phyloP scores from a whole-genome alignment of 2,113 vertebrate species.

The Mormoops blainvillei region DNA sequence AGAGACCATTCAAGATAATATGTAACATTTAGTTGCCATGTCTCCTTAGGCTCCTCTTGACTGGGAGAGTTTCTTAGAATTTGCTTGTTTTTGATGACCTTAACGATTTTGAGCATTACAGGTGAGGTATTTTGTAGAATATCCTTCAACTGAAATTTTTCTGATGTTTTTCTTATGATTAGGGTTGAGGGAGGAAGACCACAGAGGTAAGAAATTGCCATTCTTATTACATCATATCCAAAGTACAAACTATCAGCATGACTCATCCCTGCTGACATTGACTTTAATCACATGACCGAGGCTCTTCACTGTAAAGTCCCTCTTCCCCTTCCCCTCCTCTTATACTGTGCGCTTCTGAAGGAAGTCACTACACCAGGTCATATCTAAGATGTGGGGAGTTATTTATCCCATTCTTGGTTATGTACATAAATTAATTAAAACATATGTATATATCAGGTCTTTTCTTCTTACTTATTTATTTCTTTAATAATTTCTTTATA shows the following conservation, averaged over 20 bases:
- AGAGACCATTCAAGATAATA: not conserved
- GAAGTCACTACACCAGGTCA: not conserved
- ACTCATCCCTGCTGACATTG: not conserved
- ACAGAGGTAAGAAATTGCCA: not conserved
- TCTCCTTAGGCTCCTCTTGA: not conserved
- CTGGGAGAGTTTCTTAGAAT: not conserved
- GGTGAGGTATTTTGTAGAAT: not conserved
- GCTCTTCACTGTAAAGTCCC: not conserved
- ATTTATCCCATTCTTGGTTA: not conserved
- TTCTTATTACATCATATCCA: not conserved
- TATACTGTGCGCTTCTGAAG: not conserved
- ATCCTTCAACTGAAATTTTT: not conserved
- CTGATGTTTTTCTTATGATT: not conserved
- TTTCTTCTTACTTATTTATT: not conserved
- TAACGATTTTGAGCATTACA: not conserved
- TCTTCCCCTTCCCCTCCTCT: not conserved
- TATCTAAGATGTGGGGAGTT: not conserved
- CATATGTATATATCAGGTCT: not conserved
- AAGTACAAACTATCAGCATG: not conserved
- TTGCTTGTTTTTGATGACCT: not conserved
- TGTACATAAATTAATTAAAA: not conserved
- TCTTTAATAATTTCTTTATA: not conserved
- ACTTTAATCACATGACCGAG: not conserved
- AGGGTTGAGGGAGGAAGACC: not conserved
- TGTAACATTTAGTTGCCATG: not conserved